phyloP scores from a whole-genome alignment of 92 coral and sea anemone genomes.

The Epizoanthus stellaris region DNA sequence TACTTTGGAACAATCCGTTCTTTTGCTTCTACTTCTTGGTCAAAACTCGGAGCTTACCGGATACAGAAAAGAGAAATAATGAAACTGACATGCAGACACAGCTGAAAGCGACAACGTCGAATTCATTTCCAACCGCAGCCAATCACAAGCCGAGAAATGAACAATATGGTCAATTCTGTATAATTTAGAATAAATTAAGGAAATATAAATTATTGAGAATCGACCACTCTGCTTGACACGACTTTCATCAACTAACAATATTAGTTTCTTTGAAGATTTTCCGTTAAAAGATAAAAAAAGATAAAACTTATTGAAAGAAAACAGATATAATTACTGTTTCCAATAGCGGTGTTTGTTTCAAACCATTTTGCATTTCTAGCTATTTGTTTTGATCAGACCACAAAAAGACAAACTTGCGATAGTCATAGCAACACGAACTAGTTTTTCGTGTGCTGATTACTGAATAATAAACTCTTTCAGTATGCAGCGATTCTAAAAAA shows the following conservation, averaged over 20 bases:
- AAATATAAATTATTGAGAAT: slow-evolving; percentile 20
- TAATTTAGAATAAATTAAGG: slow-evolving; percentile 46
- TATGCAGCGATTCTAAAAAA: too few relatives aligned
- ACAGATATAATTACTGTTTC: background rate
- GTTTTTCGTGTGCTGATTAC: too few relatives aligned
- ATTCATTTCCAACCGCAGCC: slow-evolving; percentile 51
- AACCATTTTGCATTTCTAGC: background rate
- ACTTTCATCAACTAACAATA: background rate
- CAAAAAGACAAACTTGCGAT: background rate
- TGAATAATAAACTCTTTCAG: too few relatives aligned
- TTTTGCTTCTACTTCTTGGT: background rate
- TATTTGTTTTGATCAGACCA: background rate
- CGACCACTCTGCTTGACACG: background rate
- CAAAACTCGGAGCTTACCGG: slow-evolving; percentile 13
- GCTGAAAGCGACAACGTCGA: slow-evolving; percentile 69
- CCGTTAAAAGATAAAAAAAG: background rate
- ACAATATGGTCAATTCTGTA: slow-evolving; percentile 42
- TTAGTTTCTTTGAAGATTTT: background rate
- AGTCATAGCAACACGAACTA: too few relatives aligned
- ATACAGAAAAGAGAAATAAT: slow-evolving; percentile 11
- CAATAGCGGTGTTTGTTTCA: slow-evolving; percentile 17
- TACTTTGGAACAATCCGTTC: background rate
- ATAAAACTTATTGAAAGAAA: slow-evolving; percentile 2
- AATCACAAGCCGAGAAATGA: slow-evolving; percentile 57
- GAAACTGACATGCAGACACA: slow-evolving; percentile 44